A percentile compares a stretch with the other conserved stretches of the same genome.
Conservation (phyloP, 1,140 invertebrate species). For the Mesaphorura yosii region DNA sequence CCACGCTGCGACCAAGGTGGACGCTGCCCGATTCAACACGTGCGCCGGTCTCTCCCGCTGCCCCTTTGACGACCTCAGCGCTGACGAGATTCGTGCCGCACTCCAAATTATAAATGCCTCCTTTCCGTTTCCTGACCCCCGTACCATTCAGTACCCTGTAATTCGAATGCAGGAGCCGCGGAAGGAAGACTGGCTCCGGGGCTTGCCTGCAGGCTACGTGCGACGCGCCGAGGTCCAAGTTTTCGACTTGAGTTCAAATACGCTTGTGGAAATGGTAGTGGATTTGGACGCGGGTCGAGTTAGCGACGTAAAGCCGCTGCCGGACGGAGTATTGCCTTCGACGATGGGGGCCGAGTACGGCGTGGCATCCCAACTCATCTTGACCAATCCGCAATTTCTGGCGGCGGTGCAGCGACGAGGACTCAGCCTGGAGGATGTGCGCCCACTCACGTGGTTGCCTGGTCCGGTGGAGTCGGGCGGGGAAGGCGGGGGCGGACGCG, state of each 20-base stretch:
- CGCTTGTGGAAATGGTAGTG: neutral
- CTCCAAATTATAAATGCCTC: neutral
- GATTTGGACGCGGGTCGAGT: too few species aligned
- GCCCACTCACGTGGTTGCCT: neutral
- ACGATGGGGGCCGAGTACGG: neutral
- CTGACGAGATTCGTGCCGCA: neutral
- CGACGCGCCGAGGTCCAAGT: neutral
- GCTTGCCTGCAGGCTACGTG: neutral
- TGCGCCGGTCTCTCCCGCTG: too few species aligned
- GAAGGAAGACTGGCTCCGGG: neutral
- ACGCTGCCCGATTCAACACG: too few species aligned
- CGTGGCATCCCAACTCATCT: neutral
- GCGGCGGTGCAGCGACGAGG: neutral
- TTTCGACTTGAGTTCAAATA: neutral
- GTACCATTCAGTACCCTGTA: neutral
- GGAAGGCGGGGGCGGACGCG: neutral
- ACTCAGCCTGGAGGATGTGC: neutral
- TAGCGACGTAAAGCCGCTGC: neutral
- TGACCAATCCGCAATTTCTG: neutral
- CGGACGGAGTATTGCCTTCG: neutral
- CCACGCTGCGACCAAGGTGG: too few species aligned
- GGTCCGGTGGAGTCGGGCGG: neutral
- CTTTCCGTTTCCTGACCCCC: neutral
- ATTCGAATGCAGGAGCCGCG: neutral
- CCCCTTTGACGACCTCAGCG: conserved; percentile 1